Conservation (phyloP, 2,113 vertebrate species). For the Myanophis thanlyinensis region DNA sequence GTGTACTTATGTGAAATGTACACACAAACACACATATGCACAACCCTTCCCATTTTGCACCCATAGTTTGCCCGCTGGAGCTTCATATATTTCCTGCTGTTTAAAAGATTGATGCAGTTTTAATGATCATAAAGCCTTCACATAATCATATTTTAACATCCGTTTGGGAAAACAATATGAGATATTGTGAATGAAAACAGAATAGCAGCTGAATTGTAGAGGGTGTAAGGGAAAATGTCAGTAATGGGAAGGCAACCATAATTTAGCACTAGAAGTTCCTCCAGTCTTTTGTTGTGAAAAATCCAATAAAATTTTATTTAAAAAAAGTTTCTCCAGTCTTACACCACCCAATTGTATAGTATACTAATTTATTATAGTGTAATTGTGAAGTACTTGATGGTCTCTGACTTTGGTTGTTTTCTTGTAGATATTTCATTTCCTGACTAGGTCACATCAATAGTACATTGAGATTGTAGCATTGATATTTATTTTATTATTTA, state of each 20-base stretch:
- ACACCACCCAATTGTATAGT: not conserved
- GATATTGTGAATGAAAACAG: not conserved
- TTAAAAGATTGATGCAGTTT: not conserved
- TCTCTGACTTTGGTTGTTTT: not conserved
- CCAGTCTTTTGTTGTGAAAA: too few species aligned
- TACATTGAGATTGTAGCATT: not conserved
- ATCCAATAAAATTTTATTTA: too few species aligned
- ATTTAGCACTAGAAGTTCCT: not conserved
- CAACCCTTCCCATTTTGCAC: not conserved
- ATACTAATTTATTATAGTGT: not conserved
- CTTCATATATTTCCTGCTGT: not conserved
- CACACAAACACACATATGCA: not conserved
- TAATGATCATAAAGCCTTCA: not conserved
- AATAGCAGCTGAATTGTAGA: not conserved
- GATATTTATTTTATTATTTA: too few species aligned
- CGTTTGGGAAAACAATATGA: not conserved
- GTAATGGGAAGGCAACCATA: not conserved
- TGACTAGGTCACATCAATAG: not conserved
- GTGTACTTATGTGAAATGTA: not conserved
- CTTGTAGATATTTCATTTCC: not conserved
- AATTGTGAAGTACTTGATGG: not conserved
- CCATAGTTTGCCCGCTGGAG: not conserved
- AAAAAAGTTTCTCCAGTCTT: not conserved
- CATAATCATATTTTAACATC: not conserved
- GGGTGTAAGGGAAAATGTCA: not conserved